Evolutionary conservation across 2,797 vertebrate genomes (phyloP).

Genomic region (Hipposideros larvatus): DNA sequence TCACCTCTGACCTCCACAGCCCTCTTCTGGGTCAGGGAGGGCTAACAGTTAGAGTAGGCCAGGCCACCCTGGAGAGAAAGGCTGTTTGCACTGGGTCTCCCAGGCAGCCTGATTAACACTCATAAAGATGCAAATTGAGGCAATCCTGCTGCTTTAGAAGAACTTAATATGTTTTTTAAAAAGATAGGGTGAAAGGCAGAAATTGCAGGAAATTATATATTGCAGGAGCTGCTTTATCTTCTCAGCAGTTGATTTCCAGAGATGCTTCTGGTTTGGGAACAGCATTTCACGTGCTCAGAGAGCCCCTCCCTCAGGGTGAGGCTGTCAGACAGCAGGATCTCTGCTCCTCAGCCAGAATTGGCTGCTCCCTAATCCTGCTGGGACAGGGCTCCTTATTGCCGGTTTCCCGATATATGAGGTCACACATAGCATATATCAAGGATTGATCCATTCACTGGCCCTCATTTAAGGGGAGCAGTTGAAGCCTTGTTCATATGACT

Average conservation of each 20-base stretch:
- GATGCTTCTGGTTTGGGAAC: background rate
- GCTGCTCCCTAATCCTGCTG: background rate
- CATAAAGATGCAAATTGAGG: conserved; percentile 67
- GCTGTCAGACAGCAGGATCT: background rate
- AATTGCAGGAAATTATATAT: conserved; percentile 80
- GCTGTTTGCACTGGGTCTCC: background rate
- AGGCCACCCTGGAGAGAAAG: background rate
- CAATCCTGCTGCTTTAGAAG: conserved; percentile 76
- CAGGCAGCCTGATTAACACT: conserved; percentile 61
- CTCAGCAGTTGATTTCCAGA: background rate
- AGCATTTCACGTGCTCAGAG: background rate
- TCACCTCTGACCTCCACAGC: background rate
- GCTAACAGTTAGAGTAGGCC: background rate
- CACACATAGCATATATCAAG: background rate
- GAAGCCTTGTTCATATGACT: background rate
- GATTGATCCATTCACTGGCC: background rate
- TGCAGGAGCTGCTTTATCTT: conserved; percentile 63
- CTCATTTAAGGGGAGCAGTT: background rate
- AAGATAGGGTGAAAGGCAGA: conserved; percentile 80
- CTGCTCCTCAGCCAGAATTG: background rate
- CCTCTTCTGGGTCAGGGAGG: background rate
- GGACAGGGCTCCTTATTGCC: background rate
- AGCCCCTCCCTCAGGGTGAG: background rate
- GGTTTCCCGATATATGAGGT: background rate
- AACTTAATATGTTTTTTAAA: conserved; percentile 77